Conservation (phyloP, 2,113 vertebrate species). For the Numida meleagris region DNA sequence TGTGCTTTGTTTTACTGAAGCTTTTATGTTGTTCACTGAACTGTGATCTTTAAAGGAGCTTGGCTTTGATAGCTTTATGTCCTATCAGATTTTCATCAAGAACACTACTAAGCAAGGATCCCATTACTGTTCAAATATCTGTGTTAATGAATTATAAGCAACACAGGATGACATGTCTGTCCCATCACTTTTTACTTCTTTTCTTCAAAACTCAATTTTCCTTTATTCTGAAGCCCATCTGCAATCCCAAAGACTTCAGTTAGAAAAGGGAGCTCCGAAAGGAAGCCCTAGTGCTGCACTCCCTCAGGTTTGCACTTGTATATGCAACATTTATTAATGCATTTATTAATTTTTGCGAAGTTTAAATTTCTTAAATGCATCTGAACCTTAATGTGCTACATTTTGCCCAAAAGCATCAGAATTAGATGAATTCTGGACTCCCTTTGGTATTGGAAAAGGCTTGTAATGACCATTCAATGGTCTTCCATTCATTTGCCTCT, state of each 20-base stretch:
- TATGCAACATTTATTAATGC: background rate
- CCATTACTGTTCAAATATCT: slow-evolving; percentile 9
- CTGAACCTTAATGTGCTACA: background rate
- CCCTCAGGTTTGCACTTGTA: background rate
- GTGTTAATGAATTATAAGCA: slow-evolving; percentile 17
- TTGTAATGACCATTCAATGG: background rate
- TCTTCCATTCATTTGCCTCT: background rate
- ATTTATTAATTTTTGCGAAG: background rate
- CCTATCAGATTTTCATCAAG: slow-evolving; percentile 45
- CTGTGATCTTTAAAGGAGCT: slow-evolving; percentile 54
- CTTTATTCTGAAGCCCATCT: background rate
- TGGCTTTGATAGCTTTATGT: slow-evolving; percentile 50
- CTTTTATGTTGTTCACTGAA: slow-evolving; percentile 61
- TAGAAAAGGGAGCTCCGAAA: background rate
- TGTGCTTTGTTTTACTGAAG: slow-evolving; percentile 38
- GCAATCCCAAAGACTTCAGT: background rate
- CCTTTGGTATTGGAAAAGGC: background rate
- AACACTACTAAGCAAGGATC: background rate
- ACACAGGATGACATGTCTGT: accelerated
- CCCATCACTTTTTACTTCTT: background rate
- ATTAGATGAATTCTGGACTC: background rate
- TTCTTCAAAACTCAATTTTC: background rate
- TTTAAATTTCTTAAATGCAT: background rate
- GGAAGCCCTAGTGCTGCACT: background rate
- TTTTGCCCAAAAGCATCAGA: background rate